A percentile compares a stretch with the other conserved stretches of the same genome.
These are phyloP conservation scores for Scaeva pyrastri DNA, from an alignment of 2,888 invertebrate species.

Conservation along the genomic window DNA sequence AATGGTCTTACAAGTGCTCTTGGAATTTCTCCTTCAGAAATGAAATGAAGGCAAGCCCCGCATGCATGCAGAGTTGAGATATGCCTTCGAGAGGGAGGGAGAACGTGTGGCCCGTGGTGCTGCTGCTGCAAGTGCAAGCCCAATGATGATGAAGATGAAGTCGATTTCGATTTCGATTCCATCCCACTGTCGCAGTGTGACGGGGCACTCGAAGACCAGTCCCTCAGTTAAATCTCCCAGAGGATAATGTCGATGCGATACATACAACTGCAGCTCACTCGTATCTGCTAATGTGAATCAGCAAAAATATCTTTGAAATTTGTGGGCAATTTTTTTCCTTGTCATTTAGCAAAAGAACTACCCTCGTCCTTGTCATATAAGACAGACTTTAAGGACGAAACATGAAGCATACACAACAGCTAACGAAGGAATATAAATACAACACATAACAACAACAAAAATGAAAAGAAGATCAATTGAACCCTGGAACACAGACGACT, in stretches of 20 bases:
- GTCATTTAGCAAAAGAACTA: background rate
- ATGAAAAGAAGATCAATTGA: slow-evolving; percentile 68
- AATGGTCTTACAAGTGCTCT: slow-evolving; percentile 21
- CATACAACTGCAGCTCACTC: slow-evolving; percentile 44
- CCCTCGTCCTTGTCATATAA: slow-evolving; percentile 54
- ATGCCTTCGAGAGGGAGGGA: slow-evolving; percentile 16
- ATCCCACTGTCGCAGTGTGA: slow-evolving; percentile 19
- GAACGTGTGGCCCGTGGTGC: slow-evolving; percentile 52
- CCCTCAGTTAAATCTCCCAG: background rate
- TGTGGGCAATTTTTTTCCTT: slow-evolving; percentile 43
- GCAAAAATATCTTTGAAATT: slow-evolving; percentile 22
- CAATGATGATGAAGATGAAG: slow-evolving; percentile 43
- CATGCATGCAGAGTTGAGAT: slow-evolving; percentile 62
- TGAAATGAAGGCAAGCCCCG: slow-evolving; percentile 48
- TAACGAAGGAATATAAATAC: background rate
- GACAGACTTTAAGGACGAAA: slow-evolving; percentile 50
- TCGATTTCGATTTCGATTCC: slow-evolving; percentile 31
- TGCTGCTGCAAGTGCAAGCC: slow-evolving; percentile 46
- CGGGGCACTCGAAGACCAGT: too few relatives aligned
- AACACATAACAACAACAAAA: background rate
- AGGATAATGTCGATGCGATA: slow-evolving; percentile 20
- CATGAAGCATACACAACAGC: slow-evolving; percentile 13
- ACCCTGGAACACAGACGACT: slow-evolving; percentile 67
- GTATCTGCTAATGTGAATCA: slow-evolving; percentile 31
- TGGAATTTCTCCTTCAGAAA: slow-evolving; percentile 28